Percentiles rank a stretch among this genome's conserved stretches.
Conservation (phyloP, 2,888 invertebrate genomes). For the Panzeria rudis region DNA sequence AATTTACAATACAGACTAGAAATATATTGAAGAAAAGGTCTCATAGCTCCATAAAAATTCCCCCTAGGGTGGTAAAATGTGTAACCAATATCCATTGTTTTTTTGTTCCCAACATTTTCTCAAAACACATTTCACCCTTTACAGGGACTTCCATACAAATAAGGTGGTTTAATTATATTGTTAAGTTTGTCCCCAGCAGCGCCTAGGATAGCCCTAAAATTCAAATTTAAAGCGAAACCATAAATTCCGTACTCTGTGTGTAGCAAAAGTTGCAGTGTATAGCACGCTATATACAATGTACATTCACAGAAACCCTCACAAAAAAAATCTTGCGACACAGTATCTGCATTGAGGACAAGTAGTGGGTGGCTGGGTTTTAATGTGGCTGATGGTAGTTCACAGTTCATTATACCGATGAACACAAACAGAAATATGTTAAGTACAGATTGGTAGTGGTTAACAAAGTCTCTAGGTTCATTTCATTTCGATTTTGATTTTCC, state of each 20-base stretch:
- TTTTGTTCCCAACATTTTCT: too few species aligned
- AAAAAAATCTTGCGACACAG: constrained; percentile 29
- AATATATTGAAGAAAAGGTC: too few species aligned
- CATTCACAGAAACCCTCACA: neutral
- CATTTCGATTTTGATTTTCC: constrained; percentile 12
- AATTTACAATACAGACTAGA: too few species aligned
- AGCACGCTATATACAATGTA: neutral
- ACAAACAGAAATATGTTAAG: constrained; percentile 55
- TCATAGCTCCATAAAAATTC: too few species aligned
- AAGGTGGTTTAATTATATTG: too few species aligned
- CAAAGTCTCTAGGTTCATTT: constrained; percentile 49
- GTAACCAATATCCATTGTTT: too few species aligned
- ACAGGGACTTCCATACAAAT: too few species aligned
- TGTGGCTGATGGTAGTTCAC: constrained; percentile 42
- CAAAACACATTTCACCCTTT: too few species aligned
- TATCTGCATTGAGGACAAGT: constrained; percentile 65
- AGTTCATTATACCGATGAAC: constrained; percentile 41
- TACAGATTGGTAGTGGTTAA: constrained; percentile 57
- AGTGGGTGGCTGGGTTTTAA: constrained; percentile 37
- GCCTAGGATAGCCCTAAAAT: too few species aligned
- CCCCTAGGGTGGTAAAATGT: too few species aligned
- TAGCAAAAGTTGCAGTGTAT: neutral
- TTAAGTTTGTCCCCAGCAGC: too few species aligned
- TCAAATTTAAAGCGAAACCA: neutral
- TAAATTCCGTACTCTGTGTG: neutral